These are phyloP conservation scores for Volucella zonaria DNA, from an alignment of 2,888 invertebrate genomes.

Conservation along the genomic window DNA sequence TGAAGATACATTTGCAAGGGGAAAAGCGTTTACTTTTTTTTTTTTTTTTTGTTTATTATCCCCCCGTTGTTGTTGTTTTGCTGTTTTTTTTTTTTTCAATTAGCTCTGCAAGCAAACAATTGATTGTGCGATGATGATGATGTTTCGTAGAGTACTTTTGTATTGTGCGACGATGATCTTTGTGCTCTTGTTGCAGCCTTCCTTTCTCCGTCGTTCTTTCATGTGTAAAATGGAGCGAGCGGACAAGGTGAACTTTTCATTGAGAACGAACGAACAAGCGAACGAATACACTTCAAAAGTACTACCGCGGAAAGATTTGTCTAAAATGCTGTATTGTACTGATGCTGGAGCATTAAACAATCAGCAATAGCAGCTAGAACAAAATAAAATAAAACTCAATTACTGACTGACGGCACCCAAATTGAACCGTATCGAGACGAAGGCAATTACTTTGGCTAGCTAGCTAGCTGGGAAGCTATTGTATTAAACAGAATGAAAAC, in stretches of 20 bases:
- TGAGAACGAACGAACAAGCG: background rate
- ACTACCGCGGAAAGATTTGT: background rate
- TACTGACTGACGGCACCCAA: slow-evolving; percentile 2
- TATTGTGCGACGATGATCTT: slow-evolving; percentile 42
- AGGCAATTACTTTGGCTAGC: background rate
- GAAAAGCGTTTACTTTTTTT: slow-evolving; percentile 22
- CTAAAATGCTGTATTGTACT: background rate
- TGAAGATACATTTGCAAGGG: slow-evolving; percentile 54
- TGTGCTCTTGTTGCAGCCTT: slow-evolving; percentile 35
- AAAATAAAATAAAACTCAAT: slow-evolving; percentile 1
- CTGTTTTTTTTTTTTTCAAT: slow-evolving; percentile 49
- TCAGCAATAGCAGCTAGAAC: background rate
- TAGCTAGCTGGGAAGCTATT: background rate
- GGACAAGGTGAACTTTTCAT: slow-evolving; percentile 32
- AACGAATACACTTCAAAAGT: background rate
- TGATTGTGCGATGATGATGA: slow-evolving; percentile 56
- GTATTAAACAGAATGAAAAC: slow-evolving; percentile 21
- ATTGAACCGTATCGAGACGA: background rate
- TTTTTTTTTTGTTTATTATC: slow-evolving; percentile 12
- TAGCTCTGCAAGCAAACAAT: slow-evolving; percentile 66
- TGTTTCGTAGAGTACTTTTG: slow-evolving; percentile 43
- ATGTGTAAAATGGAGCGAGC: slow-evolving; percentile 22
- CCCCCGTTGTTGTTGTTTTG: slow-evolving; percentile 7
- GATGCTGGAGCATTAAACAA: background rate
- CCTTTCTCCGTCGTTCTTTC: slow-evolving; percentile 33